Percentiles rank a stretch among this genome's conserved stretches.
These are phyloP conservation scores for Varanus komodoensis DNA, from an alignment of 2,113 vertebrate genomes.

Conservation along the genomic window DNA sequence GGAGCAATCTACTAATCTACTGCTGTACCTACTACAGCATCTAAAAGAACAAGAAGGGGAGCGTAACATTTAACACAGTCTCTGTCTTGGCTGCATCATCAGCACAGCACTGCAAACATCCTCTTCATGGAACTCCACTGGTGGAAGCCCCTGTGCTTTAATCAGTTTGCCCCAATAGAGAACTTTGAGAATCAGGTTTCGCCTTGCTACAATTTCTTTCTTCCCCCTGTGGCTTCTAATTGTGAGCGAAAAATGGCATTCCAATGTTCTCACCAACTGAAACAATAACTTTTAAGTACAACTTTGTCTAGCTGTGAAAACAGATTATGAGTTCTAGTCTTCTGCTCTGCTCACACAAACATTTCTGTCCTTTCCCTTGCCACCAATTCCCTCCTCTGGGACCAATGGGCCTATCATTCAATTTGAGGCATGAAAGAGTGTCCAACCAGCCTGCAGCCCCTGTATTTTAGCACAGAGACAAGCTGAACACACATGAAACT, in stretches of 20 bases:
- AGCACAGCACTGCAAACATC: not conserved
- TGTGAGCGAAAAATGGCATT: not conserved
- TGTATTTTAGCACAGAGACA: not conserved
- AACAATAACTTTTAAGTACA: not conserved
- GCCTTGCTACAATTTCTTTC: not conserved
- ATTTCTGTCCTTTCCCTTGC: not conserved
- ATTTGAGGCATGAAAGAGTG: not conserved
- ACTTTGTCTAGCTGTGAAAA: not conserved
- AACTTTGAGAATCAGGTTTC: not conserved
- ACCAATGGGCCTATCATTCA: not conserved
- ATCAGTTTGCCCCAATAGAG: not conserved
- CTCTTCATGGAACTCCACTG: not conserved
- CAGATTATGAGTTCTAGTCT: not conserved
- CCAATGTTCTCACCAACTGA: not conserved
- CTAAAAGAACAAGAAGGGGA: not conserved
- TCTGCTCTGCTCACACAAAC: not conserved
- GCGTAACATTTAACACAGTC: not conserved
- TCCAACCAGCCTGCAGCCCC: too few species aligned
- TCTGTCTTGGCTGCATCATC: not conserved
- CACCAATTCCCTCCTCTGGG: not conserved
- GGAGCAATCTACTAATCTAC: not conserved
- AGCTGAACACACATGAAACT: not conserved
- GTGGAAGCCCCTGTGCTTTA: not conserved
- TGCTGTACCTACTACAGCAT: not conserved
- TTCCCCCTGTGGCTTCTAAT: not conserved